These are phyloP conservation scores for Labeo calbasu DNA, from an alignment of 2,797 vertebrate species.

Conservation along the genomic window DNA sequence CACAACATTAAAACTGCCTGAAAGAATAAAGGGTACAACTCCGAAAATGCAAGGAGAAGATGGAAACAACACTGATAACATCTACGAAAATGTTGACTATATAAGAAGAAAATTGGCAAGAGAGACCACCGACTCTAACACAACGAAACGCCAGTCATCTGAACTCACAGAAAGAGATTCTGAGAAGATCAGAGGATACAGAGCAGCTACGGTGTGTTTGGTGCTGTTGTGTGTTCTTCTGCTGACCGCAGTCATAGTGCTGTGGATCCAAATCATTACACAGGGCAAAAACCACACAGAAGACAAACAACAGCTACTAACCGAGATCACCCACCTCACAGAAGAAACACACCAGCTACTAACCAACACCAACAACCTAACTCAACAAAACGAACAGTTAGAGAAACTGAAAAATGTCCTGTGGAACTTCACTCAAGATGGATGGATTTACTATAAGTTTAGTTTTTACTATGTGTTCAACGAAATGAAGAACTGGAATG, in stretches of 20 bases:
- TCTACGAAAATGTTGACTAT: not conserved
- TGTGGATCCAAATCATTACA: not conserved
- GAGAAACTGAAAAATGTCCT: not conserved
- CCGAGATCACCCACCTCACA: not conserved
- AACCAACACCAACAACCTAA: not conserved
- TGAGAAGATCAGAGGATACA: conserved; percentile 2
- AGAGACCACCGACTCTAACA: not conserved
- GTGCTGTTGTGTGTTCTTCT: conserved; percentile 2
- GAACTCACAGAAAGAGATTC: not conserved
- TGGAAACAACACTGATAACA: not conserved
- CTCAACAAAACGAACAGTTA: not conserved
- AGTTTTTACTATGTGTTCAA: conserved; percentile 27
- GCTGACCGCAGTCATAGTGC: not conserved
- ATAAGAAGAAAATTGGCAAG: not conserved
- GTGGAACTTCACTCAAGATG: conserved; percentile 7
- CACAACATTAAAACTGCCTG: not conserved
- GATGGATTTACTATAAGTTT: conserved; percentile 7
- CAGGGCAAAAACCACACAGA: not conserved
- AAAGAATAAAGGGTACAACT: not conserved
- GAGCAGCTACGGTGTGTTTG: not conserved
- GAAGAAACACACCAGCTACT: not conserved
- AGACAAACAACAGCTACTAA: not conserved
- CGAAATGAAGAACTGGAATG: not conserved
- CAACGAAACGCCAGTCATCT: not conserved
- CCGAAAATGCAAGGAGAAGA: not conserved